A percentile compares a stretch with the other conserved stretches of the same genome.
phyloP scores from a whole-genome alignment of 2,113 vertebrate species.

The Tylochromis polylepis region DNA sequence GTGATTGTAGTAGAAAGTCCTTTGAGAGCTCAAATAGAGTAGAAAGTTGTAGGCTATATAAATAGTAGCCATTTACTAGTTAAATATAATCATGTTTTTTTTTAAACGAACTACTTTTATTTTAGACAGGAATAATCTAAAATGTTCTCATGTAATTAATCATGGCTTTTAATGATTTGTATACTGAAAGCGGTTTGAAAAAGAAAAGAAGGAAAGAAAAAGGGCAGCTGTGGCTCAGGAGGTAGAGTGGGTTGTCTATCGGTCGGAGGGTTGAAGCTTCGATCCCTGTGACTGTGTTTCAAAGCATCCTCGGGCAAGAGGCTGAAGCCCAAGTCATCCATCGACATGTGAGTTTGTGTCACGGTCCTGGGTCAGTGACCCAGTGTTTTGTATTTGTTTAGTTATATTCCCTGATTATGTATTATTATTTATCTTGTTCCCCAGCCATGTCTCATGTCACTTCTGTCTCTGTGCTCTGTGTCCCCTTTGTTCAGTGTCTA shows the following conservation, averaged over 20 bases:
- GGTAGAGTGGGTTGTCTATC: not conserved
- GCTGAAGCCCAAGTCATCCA: not conserved
- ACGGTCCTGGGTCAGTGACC: too few relatives aligned
- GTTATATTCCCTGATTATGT: too few relatives aligned
- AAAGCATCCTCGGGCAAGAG: not conserved
- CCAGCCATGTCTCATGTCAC: too few relatives aligned
- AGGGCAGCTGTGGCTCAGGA: not conserved
- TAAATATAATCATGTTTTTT: not conserved
- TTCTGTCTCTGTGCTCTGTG: too few relatives aligned
- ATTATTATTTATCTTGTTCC: too few relatives aligned
- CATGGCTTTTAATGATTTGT: not conserved
- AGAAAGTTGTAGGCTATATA: not conserved
- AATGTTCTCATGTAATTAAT: not conserved
- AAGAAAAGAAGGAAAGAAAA: not conserved
- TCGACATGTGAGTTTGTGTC: too few relatives aligned
- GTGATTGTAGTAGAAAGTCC: not conserved
- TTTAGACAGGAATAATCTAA: not conserved
- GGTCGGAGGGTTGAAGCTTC: not conserved
- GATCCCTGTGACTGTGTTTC: not conserved
- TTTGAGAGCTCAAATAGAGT: not conserved
- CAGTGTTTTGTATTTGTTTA: too few relatives aligned
- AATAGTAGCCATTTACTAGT: not conserved
- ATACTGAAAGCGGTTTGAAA: not conserved
- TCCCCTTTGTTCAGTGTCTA: too few relatives aligned
- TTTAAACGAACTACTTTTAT: not conserved